Evolutionary conservation across 2,113 vertebrate genomes (phyloP).

Genomic region (Tychaedon coryphoeus): DNA sequence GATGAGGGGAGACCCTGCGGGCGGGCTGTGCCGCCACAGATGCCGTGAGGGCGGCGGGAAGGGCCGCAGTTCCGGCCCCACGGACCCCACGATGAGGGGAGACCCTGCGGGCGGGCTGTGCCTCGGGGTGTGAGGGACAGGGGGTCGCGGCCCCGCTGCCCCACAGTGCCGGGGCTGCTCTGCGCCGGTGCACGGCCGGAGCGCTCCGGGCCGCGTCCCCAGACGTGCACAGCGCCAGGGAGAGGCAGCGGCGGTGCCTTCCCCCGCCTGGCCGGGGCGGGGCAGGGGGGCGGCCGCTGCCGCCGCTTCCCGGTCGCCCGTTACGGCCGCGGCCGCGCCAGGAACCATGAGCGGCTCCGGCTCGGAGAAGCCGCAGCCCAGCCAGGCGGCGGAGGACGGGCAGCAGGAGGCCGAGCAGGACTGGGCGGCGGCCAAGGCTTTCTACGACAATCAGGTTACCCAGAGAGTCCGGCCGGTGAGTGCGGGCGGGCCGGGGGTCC

Average conservation of each 20-base stretch:
- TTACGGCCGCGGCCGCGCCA: not conserved
- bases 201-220: not conserved
- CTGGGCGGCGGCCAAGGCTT: conserved; percentile 77
- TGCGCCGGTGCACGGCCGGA: not conserved
- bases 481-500: not conserved
- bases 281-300: not conserved
- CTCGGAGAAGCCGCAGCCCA: not conserved
- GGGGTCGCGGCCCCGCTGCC: not conserved
- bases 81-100: not conserved
- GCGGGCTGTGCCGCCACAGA: not conserved
- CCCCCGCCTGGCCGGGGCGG: not conserved
- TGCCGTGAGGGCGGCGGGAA: not conserved
- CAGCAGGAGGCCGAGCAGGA: conserved; percentile 65
- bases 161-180: no score
- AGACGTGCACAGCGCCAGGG: not conserved
- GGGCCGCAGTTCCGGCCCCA: not conserved
- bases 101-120: not conserved
- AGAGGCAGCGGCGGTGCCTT: not conserved
- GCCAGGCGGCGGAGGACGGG: not conserved
- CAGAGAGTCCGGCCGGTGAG: conserved; percentile 81
- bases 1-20: not conserved
- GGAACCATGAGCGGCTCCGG: conserved; percentile 17
- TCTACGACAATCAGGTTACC: conserved; percentile 76
- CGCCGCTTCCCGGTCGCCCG: not conserved
- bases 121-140: rapidly evolving